Evolutionary conservation across 2,888 invertebrate species (phyloP).

Genomic region (Incurvaria masculella): DNA sequence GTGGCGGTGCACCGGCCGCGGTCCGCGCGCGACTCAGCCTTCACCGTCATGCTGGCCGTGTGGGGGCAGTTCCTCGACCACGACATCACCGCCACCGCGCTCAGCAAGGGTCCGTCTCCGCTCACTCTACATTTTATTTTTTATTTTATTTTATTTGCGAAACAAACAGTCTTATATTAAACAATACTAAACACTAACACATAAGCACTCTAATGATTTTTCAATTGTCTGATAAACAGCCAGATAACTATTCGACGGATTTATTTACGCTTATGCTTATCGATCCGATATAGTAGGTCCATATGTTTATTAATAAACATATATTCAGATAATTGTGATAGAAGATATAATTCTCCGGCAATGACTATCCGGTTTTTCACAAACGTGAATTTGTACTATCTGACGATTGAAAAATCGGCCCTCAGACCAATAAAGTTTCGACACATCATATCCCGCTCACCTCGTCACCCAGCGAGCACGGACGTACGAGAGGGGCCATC

Average conservation of each 20-base stretch:
- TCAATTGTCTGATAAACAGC: no score
- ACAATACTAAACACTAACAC: neutral
- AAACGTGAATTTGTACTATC: no score
- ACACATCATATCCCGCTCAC: neutral
- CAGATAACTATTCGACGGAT: no score
- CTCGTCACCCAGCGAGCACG: neutral
- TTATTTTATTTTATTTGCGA: no score
- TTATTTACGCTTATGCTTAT: no score
- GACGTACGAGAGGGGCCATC: no score
- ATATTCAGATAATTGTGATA: no score
- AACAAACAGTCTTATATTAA: no score
- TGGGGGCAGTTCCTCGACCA: conserved; percentile 90
- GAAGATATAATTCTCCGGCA: no score
- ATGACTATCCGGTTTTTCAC: conserved; percentile 3
- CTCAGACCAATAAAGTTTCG: no score
- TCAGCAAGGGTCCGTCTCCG: conserved; percentile 64
- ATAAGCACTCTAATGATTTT: neutral
- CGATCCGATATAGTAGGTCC: no score
- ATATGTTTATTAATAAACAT: no score
- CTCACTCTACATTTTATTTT: conserved; percentile 1
- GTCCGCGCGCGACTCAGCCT: conserved; percentile 68
- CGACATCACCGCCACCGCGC: conserved; percentile 81
- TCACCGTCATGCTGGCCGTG: conserved; percentile 81
- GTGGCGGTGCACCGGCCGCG: conserved; percentile 69
- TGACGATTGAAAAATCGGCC: neutral